Evolutionary conservation across 2,113 vertebrate genomes (phyloP).

Genomic region (Albula goreensis): DNA sequence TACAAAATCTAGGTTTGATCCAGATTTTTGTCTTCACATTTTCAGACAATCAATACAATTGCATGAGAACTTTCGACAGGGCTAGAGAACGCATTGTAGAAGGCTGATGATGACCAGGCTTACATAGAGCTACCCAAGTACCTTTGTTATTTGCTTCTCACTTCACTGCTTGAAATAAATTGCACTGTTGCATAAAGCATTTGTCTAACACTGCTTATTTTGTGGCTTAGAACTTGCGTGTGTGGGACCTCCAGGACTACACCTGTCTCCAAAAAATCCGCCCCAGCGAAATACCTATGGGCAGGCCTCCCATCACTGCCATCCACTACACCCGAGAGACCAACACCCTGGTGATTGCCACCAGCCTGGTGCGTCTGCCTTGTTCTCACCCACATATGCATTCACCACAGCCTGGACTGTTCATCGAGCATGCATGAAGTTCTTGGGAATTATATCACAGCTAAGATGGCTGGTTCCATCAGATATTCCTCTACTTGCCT

Average conservation of each 20-base stretch:
- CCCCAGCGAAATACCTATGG: conserved; percentile 23
- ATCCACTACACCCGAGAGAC: conserved; percentile 9
- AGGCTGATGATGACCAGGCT: no score
- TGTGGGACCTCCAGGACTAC: conserved; percentile 35
- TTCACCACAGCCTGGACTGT: neutral
- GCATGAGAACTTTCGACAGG: no score
- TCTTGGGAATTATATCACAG: neutral
- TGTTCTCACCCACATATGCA: neutral
- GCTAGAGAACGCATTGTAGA: no score
- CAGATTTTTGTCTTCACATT: no score
- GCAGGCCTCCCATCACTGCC: conserved; percentile 12
- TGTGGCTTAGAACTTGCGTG: conserved; percentile 40
- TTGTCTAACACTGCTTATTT: neutral
- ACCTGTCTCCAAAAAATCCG: conserved; percentile 40
- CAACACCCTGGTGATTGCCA: neutral
- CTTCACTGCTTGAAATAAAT: no score
- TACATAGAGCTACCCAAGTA: no score
- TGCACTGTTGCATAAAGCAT: no score
- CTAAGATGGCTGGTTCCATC: no score
- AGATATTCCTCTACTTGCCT: no score
- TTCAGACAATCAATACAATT: no score
- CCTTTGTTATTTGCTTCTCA: no score
- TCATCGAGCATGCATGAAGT: neutral
- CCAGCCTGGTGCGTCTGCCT: neutral
- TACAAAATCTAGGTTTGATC: no score